phyloP scores from a whole-genome alignment of 2,113 vertebrate genomes.

The Numenius arquata region DNA sequence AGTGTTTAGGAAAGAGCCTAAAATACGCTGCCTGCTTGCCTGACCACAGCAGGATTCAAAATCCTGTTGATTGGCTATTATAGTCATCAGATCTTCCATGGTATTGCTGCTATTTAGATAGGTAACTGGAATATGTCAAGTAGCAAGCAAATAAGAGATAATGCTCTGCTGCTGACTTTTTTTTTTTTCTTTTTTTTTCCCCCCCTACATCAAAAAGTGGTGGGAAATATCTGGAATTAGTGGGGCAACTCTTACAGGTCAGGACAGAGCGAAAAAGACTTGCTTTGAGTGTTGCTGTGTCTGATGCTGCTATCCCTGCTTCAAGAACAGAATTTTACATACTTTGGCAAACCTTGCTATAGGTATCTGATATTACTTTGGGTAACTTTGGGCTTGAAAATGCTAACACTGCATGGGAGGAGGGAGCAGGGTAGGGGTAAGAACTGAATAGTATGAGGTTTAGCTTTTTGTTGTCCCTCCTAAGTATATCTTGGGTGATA shows the following conservation, averaged over 20 bases:
- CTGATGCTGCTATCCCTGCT: neutral
- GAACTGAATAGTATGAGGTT: neutral
- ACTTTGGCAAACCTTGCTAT: neutral
- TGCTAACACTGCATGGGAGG: neutral
- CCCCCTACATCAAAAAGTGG: neutral
- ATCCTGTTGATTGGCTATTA: neutral
- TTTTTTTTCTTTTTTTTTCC: neutral
- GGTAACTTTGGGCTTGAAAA: neutral
- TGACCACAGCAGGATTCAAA: conserved; percentile 10
- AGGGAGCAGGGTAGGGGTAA: neutral
- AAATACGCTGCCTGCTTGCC: neutral
- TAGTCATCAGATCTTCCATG: neutral
- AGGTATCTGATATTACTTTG: neutral
- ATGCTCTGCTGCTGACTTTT: neutral
- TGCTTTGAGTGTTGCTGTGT: neutral
- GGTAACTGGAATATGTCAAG: neutral
- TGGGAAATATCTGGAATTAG: neutral
- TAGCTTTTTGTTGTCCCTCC: neutral
- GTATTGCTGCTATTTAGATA: neutral
- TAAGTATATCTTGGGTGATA: neutral
- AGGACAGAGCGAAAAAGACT: neutral
- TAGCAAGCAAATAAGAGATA: neutral
- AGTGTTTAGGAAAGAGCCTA: conserved; percentile 25
- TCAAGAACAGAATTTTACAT: neutral
- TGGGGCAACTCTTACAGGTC: neutral